These are phyloP conservation scores for Ooceraea biroi DNA, from an alignment of 1,140 invertebrate species.

Conservation along the genomic window DNA sequence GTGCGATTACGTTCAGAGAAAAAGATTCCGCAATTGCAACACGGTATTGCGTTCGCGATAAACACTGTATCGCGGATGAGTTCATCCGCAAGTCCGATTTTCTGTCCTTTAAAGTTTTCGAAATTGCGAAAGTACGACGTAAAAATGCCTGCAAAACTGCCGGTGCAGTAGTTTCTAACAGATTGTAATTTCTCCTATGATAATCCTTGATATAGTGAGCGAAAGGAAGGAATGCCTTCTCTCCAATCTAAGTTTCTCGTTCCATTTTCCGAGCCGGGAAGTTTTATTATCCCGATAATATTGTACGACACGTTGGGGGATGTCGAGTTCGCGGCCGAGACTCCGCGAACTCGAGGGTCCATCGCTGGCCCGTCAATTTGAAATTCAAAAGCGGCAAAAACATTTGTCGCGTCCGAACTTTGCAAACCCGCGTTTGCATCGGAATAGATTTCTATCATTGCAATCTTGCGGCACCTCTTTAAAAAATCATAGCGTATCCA, in stretches of 20 bases:
- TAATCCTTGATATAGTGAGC: slow-evolving; percentile 34
- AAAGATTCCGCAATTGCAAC: slow-evolving; percentile 33
- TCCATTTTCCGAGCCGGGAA: slow-evolving; percentile 24
- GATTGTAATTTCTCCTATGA: slow-evolving; percentile 36
- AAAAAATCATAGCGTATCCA: background rate
- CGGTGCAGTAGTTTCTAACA: background rate
- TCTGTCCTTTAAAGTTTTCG: background rate
- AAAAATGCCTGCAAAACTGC: slow-evolving; percentile 9
- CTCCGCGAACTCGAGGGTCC: slow-evolving; percentile 36
- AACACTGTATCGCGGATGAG: slow-evolving; percentile 12
- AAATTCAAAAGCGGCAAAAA: slow-evolving; percentile 56
- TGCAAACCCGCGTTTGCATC: slow-evolving; percentile 28
- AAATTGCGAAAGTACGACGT: background rate
- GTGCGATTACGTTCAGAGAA: slow-evolving; percentile 26
- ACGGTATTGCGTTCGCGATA: slow-evolving; percentile 7
- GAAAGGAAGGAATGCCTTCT: slow-evolving; percentile 21
- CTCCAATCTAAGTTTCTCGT: slow-evolving; percentile 52
- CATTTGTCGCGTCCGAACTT: slow-evolving; percentile 32
- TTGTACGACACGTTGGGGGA: slow-evolving; percentile 51
- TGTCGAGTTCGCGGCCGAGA: slow-evolving; percentile 10
- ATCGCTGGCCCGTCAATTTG: slow-evolving; percentile 47
- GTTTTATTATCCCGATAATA: slow-evolving; percentile 59
- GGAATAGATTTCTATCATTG: slow-evolving; percentile 46
- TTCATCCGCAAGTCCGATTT: slow-evolving; percentile 9
- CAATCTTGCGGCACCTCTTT: background rate